Evolutionary conservation across 2,888 invertebrate genomes (phyloP).

Genomic region (Drosophila paramelanica): DNA sequence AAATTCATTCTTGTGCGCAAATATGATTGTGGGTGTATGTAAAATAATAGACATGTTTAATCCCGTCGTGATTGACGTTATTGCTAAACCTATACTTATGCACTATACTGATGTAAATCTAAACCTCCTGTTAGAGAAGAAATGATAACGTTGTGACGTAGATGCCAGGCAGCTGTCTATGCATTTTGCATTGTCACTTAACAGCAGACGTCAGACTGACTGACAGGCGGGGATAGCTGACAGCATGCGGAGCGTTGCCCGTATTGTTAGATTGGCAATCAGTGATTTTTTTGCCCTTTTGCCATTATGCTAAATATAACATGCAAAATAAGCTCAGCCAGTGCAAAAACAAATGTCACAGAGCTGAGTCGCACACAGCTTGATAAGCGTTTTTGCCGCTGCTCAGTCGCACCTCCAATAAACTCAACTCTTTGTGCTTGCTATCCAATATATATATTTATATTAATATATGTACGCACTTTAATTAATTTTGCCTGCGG

Average conservation of each 20-base stretch:
- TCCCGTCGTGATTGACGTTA: conserved; percentile 35
- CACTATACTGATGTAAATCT: conserved; percentile 1
- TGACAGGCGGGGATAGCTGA: conserved; percentile 13
- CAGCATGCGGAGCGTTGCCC: conserved; percentile 16
- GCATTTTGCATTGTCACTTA: conserved; percentile 53
- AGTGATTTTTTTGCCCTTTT: conserved; percentile 57
- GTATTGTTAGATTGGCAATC: conserved; percentile 36
- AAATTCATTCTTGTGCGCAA: conserved; percentile 46
- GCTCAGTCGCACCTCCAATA: neutral
- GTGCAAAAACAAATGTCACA: conserved; percentile 41
- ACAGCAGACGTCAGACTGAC: conserved; percentile 22
- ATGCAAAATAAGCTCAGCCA: conserved; percentile 23
- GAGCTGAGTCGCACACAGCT: conserved; percentile 36
- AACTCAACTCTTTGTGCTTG: conserved; percentile 32
- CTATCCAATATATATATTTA: conserved; percentile 9
- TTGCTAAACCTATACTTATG: conserved; percentile 14
- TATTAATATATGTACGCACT: too few species aligned
- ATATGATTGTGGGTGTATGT: neutral
- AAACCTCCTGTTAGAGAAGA: neutral
- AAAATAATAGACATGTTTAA: conserved; percentile 38
- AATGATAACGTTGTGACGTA: conserved; percentile 45
- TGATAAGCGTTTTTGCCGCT: conserved; percentile 39
- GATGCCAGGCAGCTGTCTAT: conserved; percentile 35
- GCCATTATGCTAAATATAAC: conserved; percentile 67
- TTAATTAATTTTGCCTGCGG: neutral